phyloP scores from a whole-genome alignment of 2,888 invertebrate species.

The Patella caerulea region DNA sequence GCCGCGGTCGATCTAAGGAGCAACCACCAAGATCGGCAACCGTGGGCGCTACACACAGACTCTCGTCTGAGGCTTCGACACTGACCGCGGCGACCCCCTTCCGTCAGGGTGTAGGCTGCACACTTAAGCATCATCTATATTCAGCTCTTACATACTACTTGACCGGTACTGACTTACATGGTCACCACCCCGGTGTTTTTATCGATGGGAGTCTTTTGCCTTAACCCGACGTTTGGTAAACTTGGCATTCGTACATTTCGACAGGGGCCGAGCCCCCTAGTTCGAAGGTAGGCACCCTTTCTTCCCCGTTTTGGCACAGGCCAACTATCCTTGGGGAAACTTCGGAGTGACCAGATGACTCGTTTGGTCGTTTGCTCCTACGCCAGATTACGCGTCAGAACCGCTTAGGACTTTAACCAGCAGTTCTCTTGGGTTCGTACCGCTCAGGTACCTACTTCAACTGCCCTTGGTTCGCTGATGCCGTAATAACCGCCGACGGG shows the following conservation, averaged over 20 bases:
- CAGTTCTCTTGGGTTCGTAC: too few species aligned
- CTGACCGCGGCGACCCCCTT: slow-evolving; percentile 74
- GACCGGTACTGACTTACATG: slow-evolving; percentile 83
- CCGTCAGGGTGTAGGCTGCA: slow-evolving; percentile 37
- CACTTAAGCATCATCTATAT: slow-evolving; percentile 78
- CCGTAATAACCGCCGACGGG: too few species aligned
- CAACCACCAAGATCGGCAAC: slow-evolving; percentile 79
- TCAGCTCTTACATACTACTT: slow-evolving; percentile 77
- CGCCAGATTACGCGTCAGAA: too few species aligned
- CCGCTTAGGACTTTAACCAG: too few species aligned
- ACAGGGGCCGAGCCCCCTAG: too few species aligned
- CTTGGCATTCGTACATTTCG: background rate
- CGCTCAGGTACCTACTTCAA: too few species aligned
- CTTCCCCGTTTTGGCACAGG: too few species aligned
- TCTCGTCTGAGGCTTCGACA: slow-evolving; percentile 78
- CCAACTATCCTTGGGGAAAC: too few species aligned
- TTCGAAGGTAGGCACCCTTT: too few species aligned
- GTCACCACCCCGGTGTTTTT: slow-evolving; percentile 82
- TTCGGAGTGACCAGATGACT: too few species aligned
- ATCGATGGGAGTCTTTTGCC: slow-evolving; percentile 79
- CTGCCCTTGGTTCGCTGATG: too few species aligned
- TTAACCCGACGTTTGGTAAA: slow-evolving; percentile 81
- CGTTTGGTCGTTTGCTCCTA: too few species aligned
- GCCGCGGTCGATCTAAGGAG: slow-evolving; percentile 71
- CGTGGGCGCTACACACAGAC: slow-evolving; percentile 73